Percentiles rank a stretch among this genome's conserved stretches.
Conservation (phyloP, 1,140 invertebrate genomes). For the Drosophila paulistorum region DNA sequence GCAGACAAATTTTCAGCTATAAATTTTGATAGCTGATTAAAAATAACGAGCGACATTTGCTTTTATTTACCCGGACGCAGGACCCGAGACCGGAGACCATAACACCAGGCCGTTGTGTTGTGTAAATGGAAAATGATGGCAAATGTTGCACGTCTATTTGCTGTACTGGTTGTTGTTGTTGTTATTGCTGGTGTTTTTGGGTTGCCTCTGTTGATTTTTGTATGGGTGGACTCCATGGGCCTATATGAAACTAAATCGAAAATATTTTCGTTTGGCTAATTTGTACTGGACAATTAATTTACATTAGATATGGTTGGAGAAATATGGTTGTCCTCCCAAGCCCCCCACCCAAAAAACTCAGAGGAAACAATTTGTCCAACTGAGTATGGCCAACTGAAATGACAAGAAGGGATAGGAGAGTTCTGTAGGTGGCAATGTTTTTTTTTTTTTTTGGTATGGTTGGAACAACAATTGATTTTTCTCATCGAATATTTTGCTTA, state of each 20-base stretch:
- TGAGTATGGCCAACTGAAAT: neutral
- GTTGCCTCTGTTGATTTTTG: conserved; percentile 4
- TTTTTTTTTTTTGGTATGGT: neutral
- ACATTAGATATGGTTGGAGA: conserved; percentile 18
- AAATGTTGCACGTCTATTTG: conserved; percentile 30
- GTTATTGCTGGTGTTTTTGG: neutral
- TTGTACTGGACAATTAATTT: conserved; percentile 21
- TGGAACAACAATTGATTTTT: conserved; percentile 5
- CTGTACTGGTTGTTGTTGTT: neutral
- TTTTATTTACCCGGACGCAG: conserved; percentile 56
- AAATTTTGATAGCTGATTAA: conserved; percentile 76
- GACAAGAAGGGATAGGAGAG: neutral
- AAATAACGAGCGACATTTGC: conserved; percentile 73
- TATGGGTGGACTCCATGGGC: neutral
- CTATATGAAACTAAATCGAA: conserved; percentile 16
- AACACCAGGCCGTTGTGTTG: conserved; percentile 5
- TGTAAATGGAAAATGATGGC: conserved; percentile 59
- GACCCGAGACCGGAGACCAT: neutral
- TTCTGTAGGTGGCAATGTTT: neutral
- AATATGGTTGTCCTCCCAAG: neutral
- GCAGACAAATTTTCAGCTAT: conserved; percentile 69
- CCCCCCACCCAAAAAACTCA: neutral
- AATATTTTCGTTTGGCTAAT: conserved; percentile 20
- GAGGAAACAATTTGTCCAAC: conserved; percentile 10
- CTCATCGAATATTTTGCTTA: neutral